Conservation (phyloP, 2,113 vertebrate species). For the Ochotona princeps region DNA sequence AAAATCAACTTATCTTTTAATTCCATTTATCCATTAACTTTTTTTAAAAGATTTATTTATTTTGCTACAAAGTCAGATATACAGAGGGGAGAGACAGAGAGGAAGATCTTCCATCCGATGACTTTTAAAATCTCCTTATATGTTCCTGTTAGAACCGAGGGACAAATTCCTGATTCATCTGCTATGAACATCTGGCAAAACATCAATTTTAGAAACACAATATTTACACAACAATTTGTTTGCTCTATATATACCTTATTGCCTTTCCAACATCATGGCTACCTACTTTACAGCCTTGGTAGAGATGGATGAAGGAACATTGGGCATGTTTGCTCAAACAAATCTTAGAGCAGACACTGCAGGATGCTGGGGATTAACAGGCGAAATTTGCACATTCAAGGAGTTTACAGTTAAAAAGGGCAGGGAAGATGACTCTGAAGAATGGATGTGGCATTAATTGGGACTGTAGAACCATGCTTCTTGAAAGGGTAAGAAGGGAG, state of each 20-base stretch:
- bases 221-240: neutral
- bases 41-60: too few species aligned
- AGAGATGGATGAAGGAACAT: neutral
- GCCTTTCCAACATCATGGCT: neutral
- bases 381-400: neutral
- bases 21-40: too few species aligned
- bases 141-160: neutral
- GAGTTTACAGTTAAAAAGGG: neutral
- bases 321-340: neutral
- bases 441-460: neutral
- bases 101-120: too few species aligned
- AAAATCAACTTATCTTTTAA: too few species aligned
- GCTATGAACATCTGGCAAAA: too few species aligned
- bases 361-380: neutral
- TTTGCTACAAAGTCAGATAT: too few species aligned
- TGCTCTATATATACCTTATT: neutral
- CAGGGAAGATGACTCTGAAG: neutral
- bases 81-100: too few species aligned
- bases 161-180: neutral
- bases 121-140: neutral
- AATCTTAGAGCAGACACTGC: neutral
- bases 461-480: neutral
- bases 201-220: accelerated
- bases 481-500: neutral
- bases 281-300: neutral